phyloP scores from a whole-genome alignment of 2,113 vertebrate species.

The Meleagris gallopavo region DNA sequence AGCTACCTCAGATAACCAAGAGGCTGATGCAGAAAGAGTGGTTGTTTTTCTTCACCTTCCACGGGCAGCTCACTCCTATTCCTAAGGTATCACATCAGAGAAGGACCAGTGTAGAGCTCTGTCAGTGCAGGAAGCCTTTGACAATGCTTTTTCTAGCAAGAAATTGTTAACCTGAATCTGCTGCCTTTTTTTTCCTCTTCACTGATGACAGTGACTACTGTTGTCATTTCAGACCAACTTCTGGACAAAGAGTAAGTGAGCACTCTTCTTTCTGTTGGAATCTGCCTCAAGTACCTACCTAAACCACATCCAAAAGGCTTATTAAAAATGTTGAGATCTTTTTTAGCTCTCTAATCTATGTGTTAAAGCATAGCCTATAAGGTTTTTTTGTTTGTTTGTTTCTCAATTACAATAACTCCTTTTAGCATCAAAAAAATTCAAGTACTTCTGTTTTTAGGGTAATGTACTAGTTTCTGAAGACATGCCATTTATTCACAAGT shows the following conservation, averaged over 20 bases:
- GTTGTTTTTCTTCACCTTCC: not conserved
- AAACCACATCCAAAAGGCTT: not conserved
- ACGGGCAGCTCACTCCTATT: not conserved
- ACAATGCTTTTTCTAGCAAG: not conserved
- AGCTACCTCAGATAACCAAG: not conserved
- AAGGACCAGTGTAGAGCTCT: not conserved
- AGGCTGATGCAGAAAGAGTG: not conserved
- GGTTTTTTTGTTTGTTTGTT: not conserved
- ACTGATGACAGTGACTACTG: not conserved
- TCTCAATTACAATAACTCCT: not conserved
- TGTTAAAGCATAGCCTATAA: not conserved
- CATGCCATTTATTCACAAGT: slow-evolving; percentile 13
- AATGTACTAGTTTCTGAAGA: slow-evolving; percentile 14
- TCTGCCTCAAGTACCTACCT: not conserved
- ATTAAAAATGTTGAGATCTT: not conserved
- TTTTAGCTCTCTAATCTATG: not conserved
- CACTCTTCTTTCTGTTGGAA: not conserved
- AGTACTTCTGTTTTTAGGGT: not conserved
- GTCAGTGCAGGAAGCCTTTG: not conserved
- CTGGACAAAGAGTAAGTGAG: not conserved
- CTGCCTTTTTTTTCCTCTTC: not conserved
- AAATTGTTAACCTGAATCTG: not conserved
- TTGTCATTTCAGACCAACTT: not conserved
- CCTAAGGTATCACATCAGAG: not conserved
- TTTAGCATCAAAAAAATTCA: not conserved